Evolutionary conservation across 1,140 invertebrate species (phyloP).

Genomic region (Drosophila obscura): DNA sequence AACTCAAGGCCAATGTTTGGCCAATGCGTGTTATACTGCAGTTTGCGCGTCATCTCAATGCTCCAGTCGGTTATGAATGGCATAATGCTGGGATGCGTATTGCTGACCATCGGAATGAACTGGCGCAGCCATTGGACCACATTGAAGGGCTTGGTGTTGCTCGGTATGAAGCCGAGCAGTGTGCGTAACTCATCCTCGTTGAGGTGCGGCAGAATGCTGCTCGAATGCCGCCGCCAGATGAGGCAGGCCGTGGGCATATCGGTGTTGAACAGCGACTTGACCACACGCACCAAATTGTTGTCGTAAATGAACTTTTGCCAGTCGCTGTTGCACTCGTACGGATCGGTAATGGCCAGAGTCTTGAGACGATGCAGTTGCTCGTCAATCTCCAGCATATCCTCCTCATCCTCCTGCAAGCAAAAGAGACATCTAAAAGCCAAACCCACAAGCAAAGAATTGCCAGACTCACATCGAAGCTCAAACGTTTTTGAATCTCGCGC

Average conservation of each 20-base stretch:
- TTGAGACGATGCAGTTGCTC: conserved; percentile 78
- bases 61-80: conserved; percentile 77
- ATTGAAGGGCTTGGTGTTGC: conserved; percentile 68
- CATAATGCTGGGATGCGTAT: conserved; percentile 78
- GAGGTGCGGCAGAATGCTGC: conserved; percentile 66
- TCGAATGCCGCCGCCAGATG: conserved; percentile 77
- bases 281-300: conserved; percentile 62
- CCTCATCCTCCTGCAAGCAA: conserved; percentile 56
- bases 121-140: conserved; percentile 78
- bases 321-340: conserved; percentile 73
- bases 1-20: conserved; percentile 82
- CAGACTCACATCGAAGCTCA: conserved; percentile 63
- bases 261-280: conserved; percentile 66
- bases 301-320: conserved; percentile 83
- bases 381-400: conserved; percentile 71
- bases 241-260: conserved; percentile 76
- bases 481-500: conserved; percentile 59
- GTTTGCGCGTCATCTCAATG: conserved; percentile 72
- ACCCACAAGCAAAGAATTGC: too few relatives aligned
- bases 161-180: conserved; percentile 68
- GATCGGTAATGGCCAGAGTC: conserved; percentile 79
- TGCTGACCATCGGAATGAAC: conserved; percentile 71
- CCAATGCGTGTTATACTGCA: conserved; percentile 77
- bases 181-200: conserved; percentile 65
- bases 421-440: not conserved